Conservation (phyloP, 2,888 invertebrate species). For the Resseliella maxima region DNA sequence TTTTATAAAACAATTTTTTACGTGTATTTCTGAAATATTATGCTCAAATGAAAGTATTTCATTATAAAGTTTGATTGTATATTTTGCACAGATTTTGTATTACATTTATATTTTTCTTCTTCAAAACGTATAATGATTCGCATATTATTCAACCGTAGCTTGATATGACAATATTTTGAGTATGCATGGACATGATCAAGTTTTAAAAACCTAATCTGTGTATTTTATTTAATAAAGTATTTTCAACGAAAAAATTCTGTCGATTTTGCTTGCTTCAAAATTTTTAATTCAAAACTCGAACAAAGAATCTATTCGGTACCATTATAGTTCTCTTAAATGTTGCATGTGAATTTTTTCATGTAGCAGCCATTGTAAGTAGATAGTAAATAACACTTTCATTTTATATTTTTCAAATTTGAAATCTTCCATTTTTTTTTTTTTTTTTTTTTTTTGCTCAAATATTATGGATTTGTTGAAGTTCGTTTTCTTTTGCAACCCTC, state of each 20-base stretch:
- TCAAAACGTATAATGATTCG: background rate
- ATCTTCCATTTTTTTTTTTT: too few relatives aligned
- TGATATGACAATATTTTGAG: background rate
- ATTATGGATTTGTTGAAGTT: too few relatives aligned
- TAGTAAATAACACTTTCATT: background rate
- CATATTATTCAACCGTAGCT: background rate
- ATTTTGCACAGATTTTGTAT: too few relatives aligned
- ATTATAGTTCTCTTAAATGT: too few relatives aligned
- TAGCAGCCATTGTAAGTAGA: background rate
- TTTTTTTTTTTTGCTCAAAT: too few relatives aligned
- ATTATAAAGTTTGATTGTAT: too few relatives aligned
- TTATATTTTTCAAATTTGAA: too few relatives aligned
- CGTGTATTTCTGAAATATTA: background rate
- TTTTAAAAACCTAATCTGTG: background rate
- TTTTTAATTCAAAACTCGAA: background rate
- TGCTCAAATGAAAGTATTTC: background rate
- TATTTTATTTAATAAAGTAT: constrained; percentile 38
- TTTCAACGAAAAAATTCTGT: background rate
- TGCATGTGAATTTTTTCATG: background rate
- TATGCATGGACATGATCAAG: too few relatives aligned
- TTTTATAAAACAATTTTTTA: too few relatives aligned
- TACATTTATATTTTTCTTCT: too few relatives aligned
- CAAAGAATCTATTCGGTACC: too few relatives aligned
- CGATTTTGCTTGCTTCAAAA: background rate
- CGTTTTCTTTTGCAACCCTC: too few relatives aligned